A percentile compares a stretch with the other conserved stretches of the same genome.
Evolutionary conservation across 2,888 invertebrate genomes (phyloP).

Genomic region (Pachymerium ferrugineum): DNA sequence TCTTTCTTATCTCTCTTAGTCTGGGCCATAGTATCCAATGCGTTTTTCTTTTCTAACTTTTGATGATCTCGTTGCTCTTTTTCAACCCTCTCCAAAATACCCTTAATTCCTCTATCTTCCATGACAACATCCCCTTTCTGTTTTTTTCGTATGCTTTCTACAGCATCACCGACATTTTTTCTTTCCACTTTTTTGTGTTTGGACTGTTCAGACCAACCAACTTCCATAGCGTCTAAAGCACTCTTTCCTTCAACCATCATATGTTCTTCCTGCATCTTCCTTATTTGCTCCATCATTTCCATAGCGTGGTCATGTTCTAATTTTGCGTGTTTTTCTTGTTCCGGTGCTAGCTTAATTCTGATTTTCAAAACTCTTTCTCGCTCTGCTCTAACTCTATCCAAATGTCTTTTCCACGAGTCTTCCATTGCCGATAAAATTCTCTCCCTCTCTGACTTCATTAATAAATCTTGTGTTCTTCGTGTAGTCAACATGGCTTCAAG

Average conservation of each 20-base stretch:
- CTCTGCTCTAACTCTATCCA: background rate
- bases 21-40: background rate
- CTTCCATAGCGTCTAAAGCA: background rate
- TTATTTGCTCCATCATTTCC: background rate
- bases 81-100: background rate
- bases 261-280: background rate
- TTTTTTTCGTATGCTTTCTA: background rate
- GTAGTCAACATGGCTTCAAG: background rate
- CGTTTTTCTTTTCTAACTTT: background rate
- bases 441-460: background rate
- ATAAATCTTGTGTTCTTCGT: background rate
- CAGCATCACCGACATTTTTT: background rate
- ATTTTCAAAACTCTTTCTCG: background rate
- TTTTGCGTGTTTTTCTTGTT: background rate
- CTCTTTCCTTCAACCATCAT: background rate
- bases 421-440: background rate
- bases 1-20: background rate
- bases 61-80: background rate
- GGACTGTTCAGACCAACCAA: background rate
- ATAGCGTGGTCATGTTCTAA: background rate
- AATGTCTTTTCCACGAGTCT: background rate
- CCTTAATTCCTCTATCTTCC: background rate
- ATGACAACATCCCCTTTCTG: background rate
- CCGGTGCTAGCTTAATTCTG: background rate
- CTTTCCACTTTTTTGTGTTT: background rate